Evolutionary conservation across 2,113 vertebrate genomes (phyloP), one percentile per base, ranked within the genome.

Genomic region (Catharus fuscescens): DNA sequence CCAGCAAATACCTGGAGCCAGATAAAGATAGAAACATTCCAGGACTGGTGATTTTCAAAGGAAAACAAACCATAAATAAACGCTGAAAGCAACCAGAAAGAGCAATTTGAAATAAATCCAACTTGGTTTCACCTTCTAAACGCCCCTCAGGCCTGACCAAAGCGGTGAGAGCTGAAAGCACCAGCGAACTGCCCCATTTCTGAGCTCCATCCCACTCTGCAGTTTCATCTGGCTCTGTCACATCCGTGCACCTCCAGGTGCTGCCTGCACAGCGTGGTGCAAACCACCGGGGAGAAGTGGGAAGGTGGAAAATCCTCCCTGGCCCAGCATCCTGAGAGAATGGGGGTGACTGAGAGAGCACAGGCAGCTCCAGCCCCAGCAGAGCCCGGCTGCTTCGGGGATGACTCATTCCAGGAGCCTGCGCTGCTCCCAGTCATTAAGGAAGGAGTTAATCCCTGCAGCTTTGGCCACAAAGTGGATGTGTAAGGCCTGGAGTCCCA

Each of bases 111-210:
- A 76, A 85, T 25, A 66, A 84, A 87, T n/a, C 61, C 50, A 85
- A 95, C 78, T 60, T 20, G 44, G 4, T 48, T 87, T 79, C 53
- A 60, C n/a, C 71, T 79, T 15, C 64, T 42, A 26, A 36, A 38
- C 15, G 17, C 12, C 26, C 44, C 50, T 2, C 18, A 4, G 25
- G 62, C 48, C n/a, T 34, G 90, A 56, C 50, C 42, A 45, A 70
- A 45, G 20, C 6, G 0, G 34, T 2, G 62, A 3, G 67, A 94
- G 93, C 79, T 83, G 70, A 87, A 81, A 95, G 93, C 90, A 82
- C 48, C 90, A 47, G 60, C 15, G 78, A 40, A n/a, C 86, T 85
- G 91, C 66, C 91, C 92, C 91, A 38, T 86, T 96, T 94, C 96
- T 52, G 84, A 77, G 80, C 62, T 67, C 78, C n/a, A 44, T 50